Evolutionary conservation across 2,888 invertebrate genomes (phyloP).

Genomic region (Drosophila affinis): DNA sequence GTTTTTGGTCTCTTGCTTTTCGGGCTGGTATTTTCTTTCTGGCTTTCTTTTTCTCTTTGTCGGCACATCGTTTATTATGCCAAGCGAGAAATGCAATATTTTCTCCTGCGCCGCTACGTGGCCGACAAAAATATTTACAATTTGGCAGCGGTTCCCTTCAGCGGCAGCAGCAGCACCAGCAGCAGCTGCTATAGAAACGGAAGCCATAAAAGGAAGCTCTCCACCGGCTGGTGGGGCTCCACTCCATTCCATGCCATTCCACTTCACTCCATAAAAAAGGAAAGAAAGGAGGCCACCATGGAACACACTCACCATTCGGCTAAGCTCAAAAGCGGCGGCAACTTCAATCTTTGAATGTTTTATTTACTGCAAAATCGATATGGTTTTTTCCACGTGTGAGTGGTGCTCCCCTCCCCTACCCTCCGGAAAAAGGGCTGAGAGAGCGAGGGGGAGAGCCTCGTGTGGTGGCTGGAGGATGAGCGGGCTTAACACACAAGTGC

Average conservation of each 20-base stretch:
- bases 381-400: constrained; percentile 59
- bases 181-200: constrained; percentile 63
- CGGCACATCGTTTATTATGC: constrained; percentile 83
- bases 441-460: neutral
- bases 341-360: constrained; percentile 78
- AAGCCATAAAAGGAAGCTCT: constrained; percentile 77
- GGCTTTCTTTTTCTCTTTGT: constrained; percentile 50
- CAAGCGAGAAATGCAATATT: constrained; percentile 79
- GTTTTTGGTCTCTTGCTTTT: constrained; percentile 32
- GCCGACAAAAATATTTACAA: constrained; percentile 79
- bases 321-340: constrained; percentile 79
- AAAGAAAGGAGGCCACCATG: constrained; percentile 56
- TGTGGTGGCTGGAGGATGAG: constrained; percentile 36
- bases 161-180: constrained; percentile 47
- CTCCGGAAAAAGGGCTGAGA: constrained; percentile 10
- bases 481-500: constrained; percentile 77
- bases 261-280: constrained; percentile 67
- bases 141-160: constrained; percentile 57
- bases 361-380: constrained; percentile 79
- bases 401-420: neutral
- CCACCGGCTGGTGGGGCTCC: neutral
- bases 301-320: constrained; percentile 70
- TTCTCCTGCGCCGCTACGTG: constrained; percentile 76
- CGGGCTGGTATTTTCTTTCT: constrained; percentile 5
- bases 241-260: constrained; percentile 47